Base-by-base conservation (phyloP, 1,140 invertebrate genomes). In the Danaus plexippus region DNA sequence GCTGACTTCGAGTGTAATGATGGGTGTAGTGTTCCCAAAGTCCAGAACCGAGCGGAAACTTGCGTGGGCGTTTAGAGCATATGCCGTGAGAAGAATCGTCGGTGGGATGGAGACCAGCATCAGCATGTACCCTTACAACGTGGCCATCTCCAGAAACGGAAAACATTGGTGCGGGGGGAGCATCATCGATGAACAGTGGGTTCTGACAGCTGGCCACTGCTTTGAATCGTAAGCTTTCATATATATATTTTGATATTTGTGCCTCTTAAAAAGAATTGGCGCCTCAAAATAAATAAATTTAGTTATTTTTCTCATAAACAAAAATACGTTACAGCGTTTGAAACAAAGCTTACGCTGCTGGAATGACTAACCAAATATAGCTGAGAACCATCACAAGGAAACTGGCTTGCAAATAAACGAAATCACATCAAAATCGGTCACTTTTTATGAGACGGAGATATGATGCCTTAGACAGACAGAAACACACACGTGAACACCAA, bases 191-290 rank as follows among this genome's bases (percentile, higher is more conserved):
- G 81, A 87, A 53, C 77, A 87, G 42, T 88, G 83, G 75, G 80
- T 90, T 9, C 65, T 90, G 0, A 90, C 89, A 1, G 89, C 89
- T 41, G 89, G 83, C 2, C 89, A 90, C 66, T 90, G 89, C 32
- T 65, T 85, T 13, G 79, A 84, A 50, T 66, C 71, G 82, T 84
- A 51, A 80, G 76, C 22, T 77, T 40, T 47, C 9, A 40, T 44
- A 52, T 47, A 40, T 40, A 13, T 43, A 8, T 40, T 18, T 12
- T 32, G 32, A 42, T 22, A 22, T 22, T 22, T 22, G 2, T 6
- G 7, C 5, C 22, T 7, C 1, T 32, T 32, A 32, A 32, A 32
- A 32, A 32, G 7, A 7, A 4, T 2, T 32, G 1, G 22, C 1
- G 2, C 22, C 22, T 32, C 22, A 8, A 32, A 32, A 32, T 15